Base-by-base conservation (phyloP, 2,797 vertebrate species). In the Malacoctenus gilli region DNA sequence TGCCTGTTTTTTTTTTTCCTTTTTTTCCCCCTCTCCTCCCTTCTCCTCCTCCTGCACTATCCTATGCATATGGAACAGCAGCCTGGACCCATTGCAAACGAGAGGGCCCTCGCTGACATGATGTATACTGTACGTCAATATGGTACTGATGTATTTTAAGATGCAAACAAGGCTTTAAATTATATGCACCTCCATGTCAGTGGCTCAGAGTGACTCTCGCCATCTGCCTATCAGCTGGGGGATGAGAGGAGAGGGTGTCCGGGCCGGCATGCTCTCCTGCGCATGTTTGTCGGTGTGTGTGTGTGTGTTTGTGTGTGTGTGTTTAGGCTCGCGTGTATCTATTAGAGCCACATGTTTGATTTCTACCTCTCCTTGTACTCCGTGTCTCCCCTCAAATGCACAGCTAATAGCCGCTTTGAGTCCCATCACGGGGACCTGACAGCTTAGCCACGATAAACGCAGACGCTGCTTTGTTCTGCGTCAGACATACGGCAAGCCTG, bases 161-260 rank as follows among this genome's bases (percentile, higher is more conserved):
- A 98, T 97, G 94, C 95, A 98, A 98, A 98, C 96, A 98, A 97
- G 96, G 91, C 93, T 94, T 94, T 95, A 97, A 98, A 98, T 96
- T 92, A 98, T 95, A 95, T 94, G 93, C 94, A 94, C 93, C 93
- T 95, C 94, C 94, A 92, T 95, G 94, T 95, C 94, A 95, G 92
- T 87, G 93, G 92, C 93, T 94, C 91, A 93, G 93, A 93, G 89
- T 89, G 91, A 93, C 93, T 93, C 91, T 86, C 89, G 82, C 96
- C 95, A 98, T 98, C 96, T 98, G 97, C 94, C 94, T 94, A 94
- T 98, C 95, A 95, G 95, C 95, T 95, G 93, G 92, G 92, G 93
- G 92, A 91, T 90, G 91, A 96, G 94, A 87, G 91, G 92, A 90
- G 91, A 91, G 90, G 94, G 92, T 91, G 93, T 57, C 70, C 73